Evolutionary conservation across 2,797 vertebrate species (phyloP).

Genomic region (Takifugu rubripes): DNA sequence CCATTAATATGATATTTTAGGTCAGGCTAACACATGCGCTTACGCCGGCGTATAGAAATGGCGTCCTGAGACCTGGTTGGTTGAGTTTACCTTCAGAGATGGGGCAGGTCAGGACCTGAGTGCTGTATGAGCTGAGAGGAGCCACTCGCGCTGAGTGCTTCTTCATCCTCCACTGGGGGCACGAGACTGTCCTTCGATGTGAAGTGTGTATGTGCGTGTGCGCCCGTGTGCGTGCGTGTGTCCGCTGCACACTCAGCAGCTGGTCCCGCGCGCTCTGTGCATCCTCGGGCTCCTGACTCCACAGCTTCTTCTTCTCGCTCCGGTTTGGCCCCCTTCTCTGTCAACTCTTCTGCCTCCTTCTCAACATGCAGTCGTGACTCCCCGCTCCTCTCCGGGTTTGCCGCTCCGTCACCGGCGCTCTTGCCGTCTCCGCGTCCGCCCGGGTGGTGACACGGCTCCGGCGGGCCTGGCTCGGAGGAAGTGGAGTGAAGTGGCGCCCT

Average conservation of each 20-base stretch:
- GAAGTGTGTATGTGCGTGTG: conserved; percentile 35
- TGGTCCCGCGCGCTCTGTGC: conserved; percentile 59
- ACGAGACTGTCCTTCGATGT: conserved; percentile 61
- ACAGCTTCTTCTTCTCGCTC: conserved; percentile 47
- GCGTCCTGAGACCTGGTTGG: conserved; percentile 3
- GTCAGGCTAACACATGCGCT: conserved; percentile 14
- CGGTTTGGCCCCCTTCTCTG: conserved; percentile 30
- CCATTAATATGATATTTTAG: neutral
- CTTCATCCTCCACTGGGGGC: conserved; percentile 77
- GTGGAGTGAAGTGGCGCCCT: conserved; percentile 56
- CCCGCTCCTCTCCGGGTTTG: conserved; percentile 33
- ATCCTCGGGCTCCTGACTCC: conserved; percentile 63
- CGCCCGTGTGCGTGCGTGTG: conserved; percentile 27
- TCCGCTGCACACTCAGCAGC: conserved; percentile 61
- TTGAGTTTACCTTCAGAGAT: conserved; percentile 79
- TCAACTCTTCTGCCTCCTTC: conserved; percentile 49
- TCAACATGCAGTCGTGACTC: conserved; percentile 43
- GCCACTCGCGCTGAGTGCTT: conserved; percentile 83
- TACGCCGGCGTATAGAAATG: neutral
- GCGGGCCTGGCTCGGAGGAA: conserved; percentile 42
- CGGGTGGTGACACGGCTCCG: conserved; percentile 54
- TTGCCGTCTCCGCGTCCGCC: conserved; percentile 3
- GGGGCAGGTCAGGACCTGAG: conserved; percentile 81
- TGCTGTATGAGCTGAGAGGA: conserved; percentile 82
- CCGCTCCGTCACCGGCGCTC: conserved; percentile 21